Evolutionary conservation across 2,888 invertebrate species (phyloP).

Genomic region (Pimpla rufipes): DNA sequence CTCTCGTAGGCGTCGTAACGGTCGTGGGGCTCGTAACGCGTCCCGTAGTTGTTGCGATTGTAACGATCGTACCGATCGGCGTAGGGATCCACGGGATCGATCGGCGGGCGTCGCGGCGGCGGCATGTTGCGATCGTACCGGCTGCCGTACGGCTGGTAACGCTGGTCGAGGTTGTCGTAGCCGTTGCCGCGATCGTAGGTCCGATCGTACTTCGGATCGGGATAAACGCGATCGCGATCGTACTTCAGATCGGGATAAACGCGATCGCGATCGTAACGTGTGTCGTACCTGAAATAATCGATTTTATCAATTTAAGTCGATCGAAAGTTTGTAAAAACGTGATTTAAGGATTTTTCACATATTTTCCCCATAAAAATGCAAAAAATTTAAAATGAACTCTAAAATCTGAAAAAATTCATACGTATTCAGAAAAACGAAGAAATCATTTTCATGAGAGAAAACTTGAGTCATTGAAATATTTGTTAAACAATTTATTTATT

Average conservation of each 20-base stretch:
- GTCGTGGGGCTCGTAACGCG: constrained; percentile 75
- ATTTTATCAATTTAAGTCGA: too few relatives aligned
- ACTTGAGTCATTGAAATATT: too few relatives aligned
- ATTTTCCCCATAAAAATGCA: too few relatives aligned
- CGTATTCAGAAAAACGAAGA: too few relatives aligned
- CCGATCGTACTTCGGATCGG: constrained; percentile 73
- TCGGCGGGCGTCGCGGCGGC: constrained; percentile 69
- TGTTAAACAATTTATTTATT: too few relatives aligned
- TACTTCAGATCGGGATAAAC: constrained; percentile 73
- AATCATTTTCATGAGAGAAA: too few relatives aligned
- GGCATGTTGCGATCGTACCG: constrained; percentile 74
- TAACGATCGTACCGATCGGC: constrained; percentile 76
- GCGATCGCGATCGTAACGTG: constrained; percentile 75
- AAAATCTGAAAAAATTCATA: too few relatives aligned
- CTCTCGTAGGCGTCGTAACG: constrained; percentile 74
- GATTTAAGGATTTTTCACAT: too few relatives aligned
- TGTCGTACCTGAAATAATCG: constrained; percentile 73
- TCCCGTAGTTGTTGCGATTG: constrained; percentile 73
- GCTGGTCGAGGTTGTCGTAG: constrained; percentile 79
- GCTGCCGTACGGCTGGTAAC: constrained; percentile 74
- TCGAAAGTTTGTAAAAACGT: too few relatives aligned
- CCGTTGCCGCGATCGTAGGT: constrained; percentile 80
- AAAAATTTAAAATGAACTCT: too few relatives aligned
- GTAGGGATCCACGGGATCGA: constrained; percentile 73
- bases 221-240: constrained; percentile 76